Evolutionary conservation across 1,140 invertebrate genomes (phyloP).

Genomic region (Cephus cinctus): DNA sequence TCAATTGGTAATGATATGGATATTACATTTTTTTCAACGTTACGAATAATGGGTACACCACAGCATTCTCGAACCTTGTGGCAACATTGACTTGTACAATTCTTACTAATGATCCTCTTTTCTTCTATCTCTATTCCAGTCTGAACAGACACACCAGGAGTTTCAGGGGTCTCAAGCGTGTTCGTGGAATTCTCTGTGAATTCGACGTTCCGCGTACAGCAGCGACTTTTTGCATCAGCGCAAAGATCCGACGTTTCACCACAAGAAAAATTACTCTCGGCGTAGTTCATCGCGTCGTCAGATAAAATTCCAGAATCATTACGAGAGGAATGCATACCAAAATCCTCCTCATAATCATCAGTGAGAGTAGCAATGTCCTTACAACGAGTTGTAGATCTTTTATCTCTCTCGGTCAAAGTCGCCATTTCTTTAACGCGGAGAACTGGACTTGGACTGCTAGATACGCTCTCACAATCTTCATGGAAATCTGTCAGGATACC

Average conservation of each 20-base stretch:
- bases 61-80: not conserved
- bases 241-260: slow-evolving; percentile 22
- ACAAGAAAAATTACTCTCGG: slow-evolving; percentile 31
- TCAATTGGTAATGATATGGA: slow-evolving; percentile 45
- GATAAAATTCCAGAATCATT: slow-evolving; percentile 38
- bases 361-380: slow-evolving; percentile 32
- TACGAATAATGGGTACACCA: no score
- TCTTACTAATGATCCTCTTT: not conserved
- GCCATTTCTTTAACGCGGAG: slow-evolving; percentile 43
- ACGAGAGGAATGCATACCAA: slow-evolving; percentile 18
- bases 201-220: no score
- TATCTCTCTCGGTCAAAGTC: slow-evolving; percentile 37
- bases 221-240: slow-evolving; percentile 9
- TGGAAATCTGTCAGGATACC: slow-evolving; percentile 41
- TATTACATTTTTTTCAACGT: slow-evolving; percentile 34
- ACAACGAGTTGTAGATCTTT: slow-evolving; percentile 25
- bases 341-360: slow-evolving; percentile 24
- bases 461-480: slow-evolving; percentile 22
- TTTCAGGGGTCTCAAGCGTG: slow-evolving; percentile 9
- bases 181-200: slow-evolving; percentile 34
- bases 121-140: not conserved
- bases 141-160: not conserved
- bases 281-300: slow-evolving; percentile 34
- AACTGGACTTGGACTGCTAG: slow-evolving; percentile 13
- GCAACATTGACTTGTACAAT: not conserved